These are phyloP conservation scores for Leucopternis melanops DNA, from an alignment of 2,113 vertebrate genomes.

Conservation along the genomic window DNA sequence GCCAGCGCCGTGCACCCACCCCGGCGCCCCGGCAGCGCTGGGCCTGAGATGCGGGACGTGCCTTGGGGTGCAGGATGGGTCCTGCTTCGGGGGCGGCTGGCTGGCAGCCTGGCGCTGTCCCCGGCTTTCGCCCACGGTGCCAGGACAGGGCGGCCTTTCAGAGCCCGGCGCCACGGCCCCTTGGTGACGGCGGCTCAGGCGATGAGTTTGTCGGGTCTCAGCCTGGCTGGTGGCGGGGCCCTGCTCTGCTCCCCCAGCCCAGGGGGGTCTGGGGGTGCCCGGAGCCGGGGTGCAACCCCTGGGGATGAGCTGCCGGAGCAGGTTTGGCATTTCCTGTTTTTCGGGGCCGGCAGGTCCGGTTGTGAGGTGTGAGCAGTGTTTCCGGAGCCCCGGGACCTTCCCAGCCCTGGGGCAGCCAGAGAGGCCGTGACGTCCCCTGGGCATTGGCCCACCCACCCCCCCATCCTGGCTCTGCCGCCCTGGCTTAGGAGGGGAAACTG, in stretches of 20 bases:
- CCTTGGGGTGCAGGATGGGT: not conserved
- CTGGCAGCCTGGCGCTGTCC: not conserved
- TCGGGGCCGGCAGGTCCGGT: not conserved
- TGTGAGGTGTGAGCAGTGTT: not conserved
- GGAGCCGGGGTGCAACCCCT: accelerated
- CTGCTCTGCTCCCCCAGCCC: not conserved
- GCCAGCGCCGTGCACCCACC: accelerated
- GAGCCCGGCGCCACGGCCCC: not conserved
- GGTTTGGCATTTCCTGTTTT: not conserved
- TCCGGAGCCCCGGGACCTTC: not conserved
- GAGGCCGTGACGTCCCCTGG: not conserved
- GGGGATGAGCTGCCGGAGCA: not conserved
- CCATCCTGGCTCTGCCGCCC: not conserved
- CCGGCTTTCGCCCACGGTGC: not conserved
- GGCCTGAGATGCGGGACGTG: not conserved
- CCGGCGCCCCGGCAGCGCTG: not conserved
- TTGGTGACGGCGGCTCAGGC: accelerated
- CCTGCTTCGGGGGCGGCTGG: not conserved
- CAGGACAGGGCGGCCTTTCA: not conserved
- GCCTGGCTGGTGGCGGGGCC: accelerated
- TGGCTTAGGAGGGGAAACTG: not conserved
- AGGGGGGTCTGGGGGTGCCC: accelerated
- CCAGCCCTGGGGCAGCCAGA: not conserved
- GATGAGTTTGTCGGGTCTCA: not conserved
- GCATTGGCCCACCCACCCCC: not conserved